phyloP scores from a whole-genome alignment of 1,140 invertebrate genomes.

The Bathynomus jamesi region DNA sequence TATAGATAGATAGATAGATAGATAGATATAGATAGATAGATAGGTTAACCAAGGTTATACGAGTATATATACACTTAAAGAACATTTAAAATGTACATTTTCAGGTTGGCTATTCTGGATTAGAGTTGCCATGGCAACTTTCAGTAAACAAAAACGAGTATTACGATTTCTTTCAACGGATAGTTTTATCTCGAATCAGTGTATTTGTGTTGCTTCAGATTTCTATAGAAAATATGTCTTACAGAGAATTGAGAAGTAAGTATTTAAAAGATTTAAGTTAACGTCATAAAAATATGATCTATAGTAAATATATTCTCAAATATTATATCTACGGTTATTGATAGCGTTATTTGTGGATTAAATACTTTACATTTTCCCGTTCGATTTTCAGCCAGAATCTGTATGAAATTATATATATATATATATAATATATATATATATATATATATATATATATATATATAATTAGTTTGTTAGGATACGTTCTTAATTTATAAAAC shows the following conservation, averaged over 20 bases:
- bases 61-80: background rate
- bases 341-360: too few relatives aligned
- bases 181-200: too few relatives aligned
- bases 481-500: background rate
- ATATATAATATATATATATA: slow-evolving; percentile 1
- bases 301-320: too few relatives aligned
- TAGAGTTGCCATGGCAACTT: too few relatives aligned
- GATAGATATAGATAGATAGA: background rate
- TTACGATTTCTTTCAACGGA: too few relatives aligned
- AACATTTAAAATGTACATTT: too few relatives aligned
- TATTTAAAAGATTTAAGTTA: background rate
- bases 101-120: too few relatives aligned
- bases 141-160: too few relatives aligned
- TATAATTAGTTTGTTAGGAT: background rate
- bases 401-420: background rate
- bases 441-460: background rate
- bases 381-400: too few relatives aligned
- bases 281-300: background rate
- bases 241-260: background rate
- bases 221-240: background rate
- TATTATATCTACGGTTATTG: too few relatives aligned
- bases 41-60: background rate
- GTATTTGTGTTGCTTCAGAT: too few relatives aligned
- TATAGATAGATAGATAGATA: background rate
- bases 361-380: too few relatives aligned